These are phyloP conservation scores for Listronotus bonariensis DNA, from an alignment of 1,140 invertebrate species.

Conservation along the genomic window DNA sequence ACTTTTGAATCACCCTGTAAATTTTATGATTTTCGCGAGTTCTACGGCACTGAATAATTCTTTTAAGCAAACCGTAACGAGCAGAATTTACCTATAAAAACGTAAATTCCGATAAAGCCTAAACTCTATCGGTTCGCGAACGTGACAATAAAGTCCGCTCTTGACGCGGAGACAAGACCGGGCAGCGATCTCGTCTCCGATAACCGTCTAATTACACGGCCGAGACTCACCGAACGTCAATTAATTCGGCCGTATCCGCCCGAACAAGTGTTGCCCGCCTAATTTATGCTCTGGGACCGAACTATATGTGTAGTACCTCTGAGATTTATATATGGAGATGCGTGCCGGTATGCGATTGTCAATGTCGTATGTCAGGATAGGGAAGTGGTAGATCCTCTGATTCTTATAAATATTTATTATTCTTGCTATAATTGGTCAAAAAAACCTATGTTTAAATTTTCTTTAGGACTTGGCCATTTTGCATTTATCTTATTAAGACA, in stretches of 20 bases:
- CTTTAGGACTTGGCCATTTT: no score
- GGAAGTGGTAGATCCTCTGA: conserved; percentile 59
- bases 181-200: conserved; percentile 41
- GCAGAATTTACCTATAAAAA: conserved; percentile 20
- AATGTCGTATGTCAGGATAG: neutral
- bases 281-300: conserved; percentile 25
- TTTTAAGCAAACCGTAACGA: conserved; percentile 16
- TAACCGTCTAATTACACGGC: conserved; percentile 47
- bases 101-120: conserved; percentile 29
- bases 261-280: conserved; percentile 36
- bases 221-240: conserved; percentile 42
- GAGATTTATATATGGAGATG: conserved; percentile 7
- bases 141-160: conserved; percentile 37
- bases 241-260: conserved; percentile 35
- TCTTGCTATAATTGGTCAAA: no score
- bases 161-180: conserved; percentile 34
- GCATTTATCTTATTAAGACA: no score
- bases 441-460: no score
- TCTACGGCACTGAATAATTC: neutral
- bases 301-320: conserved; percentile 23
- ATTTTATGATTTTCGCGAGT: no score
- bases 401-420: no score
- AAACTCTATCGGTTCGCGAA: conserved; percentile 28
- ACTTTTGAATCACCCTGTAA: no score
- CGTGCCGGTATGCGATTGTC: no score